These are phyloP conservation scores for Crenuchus spilurus DNA, from an alignment of 2,797 vertebrate genomes.

Conservation along the genomic window DNA sequence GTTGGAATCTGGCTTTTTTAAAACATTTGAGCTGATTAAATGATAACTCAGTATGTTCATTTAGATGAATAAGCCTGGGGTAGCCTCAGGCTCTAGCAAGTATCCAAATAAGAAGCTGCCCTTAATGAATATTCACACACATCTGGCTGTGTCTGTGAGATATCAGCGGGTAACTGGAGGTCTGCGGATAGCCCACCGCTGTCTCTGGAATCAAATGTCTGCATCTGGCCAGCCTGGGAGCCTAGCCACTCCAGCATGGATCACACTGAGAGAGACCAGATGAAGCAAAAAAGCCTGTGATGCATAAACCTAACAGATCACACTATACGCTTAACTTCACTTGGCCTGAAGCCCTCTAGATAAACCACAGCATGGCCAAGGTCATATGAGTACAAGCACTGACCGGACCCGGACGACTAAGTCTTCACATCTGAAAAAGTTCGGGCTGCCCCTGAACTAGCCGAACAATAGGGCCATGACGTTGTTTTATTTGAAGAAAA, in stretches of 20 bases:
- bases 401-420: neutral
- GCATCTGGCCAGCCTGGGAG: slow-evolving; percentile 46
- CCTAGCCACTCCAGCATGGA: slow-evolving; percentile 35
- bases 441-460: neutral
- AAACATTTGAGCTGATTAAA: neutral
- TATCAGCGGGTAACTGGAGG: slow-evolving; percentile 65
- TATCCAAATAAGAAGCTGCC: slow-evolving; percentile 56
- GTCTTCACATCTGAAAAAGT: neutral
- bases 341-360: slow-evolving; percentile 11
- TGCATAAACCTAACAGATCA: slow-evolving; percentile 8
- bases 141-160: slow-evolving; percentile 63
- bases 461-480: neutral
- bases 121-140: slow-evolving; percentile 73
- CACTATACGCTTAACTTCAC: neutral
- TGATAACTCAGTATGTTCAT: slow-evolving; percentile 45
- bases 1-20: neutral
- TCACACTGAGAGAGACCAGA: neutral
- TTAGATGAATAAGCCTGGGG: slow-evolving; percentile 45
- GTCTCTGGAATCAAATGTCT: slow-evolving; percentile 50
- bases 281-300: neutral
- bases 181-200: slow-evolving; percentile 48
- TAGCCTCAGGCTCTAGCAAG: slow-evolving; percentile 64
- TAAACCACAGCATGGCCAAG: slow-evolving; percentile 2
- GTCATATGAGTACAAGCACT: neutral
- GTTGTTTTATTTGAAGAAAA: neutral